Conservation (phyloP, 2,888 invertebrate species). For the Ectemnius continuus region DNA sequence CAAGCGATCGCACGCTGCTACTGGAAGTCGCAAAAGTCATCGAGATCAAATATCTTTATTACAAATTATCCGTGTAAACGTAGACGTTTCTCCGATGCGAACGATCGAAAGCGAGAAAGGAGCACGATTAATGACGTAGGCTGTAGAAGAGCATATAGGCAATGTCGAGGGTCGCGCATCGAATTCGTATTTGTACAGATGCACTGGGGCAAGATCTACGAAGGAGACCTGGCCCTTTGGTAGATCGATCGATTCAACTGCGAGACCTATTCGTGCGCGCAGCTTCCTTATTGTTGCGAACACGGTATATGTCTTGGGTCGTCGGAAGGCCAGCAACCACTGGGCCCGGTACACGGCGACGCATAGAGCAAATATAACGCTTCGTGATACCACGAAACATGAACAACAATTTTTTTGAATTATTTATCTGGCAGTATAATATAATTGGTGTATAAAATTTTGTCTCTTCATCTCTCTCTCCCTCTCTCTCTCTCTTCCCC, state of each 20-base stretch:
- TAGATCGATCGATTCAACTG: constrained; percentile 65
- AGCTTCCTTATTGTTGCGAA: constrained; percentile 47
- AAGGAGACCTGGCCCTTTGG: constrained; percentile 19
- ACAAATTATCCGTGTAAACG: constrained; percentile 25
- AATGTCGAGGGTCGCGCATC: constrained; percentile 9
- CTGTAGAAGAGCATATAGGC: constrained; percentile 15
- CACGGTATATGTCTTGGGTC: constrained; percentile 48
- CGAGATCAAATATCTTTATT: constrained; percentile 47
- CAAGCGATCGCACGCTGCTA: not conserved
- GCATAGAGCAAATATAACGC: constrained; percentile 36
- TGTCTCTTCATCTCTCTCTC: constrained; percentile 49
- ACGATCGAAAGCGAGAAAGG: constrained; percentile 50
- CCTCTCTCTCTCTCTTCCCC: constrained; percentile 18
- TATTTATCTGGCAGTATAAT: constrained; percentile 70
- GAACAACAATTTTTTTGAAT: constrained; percentile 47
- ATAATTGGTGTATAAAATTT: constrained; percentile 71
- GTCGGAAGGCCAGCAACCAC: constrained; percentile 55
- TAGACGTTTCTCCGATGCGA: constrained; percentile 36
- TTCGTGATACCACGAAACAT: constrained; percentile 33
- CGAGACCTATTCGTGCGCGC: constrained; percentile 52
- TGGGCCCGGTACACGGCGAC: constrained; percentile 49
- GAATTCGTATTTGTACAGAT: constrained; percentile 14
- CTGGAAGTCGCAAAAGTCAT: constrained; percentile 45
- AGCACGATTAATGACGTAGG: constrained; percentile 22
- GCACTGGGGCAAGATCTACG: constrained; percentile 31